Evolutionary conservation across 2,113 vertebrate species (phyloP), one percentile per base, ranked within the genome.

Genomic region (Platycercus adscitus): DNA sequence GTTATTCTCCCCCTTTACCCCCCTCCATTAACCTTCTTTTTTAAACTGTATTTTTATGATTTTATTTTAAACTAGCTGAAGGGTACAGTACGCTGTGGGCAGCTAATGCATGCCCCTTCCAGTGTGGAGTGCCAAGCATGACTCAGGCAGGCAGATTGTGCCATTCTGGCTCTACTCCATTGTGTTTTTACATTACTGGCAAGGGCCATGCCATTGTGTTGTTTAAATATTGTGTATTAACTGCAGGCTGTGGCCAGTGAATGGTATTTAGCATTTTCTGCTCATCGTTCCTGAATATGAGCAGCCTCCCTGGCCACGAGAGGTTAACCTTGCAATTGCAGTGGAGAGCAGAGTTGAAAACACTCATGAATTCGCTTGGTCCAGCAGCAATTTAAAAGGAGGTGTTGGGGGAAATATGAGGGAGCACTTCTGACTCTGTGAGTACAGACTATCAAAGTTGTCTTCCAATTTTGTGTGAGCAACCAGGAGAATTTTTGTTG

Each of bases 131-230:
- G 47, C 84, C 89, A 82, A 89, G 91, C 86, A 86, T 95, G 94
- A 97, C 95, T 96, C 89, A 81, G 81, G 78, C 92, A 86, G 85
- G 86, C 61, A 53, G 65, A 95, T 64, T 93, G 91, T 96, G 92
- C 93, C 79, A 91, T 97, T 92, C 96, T 97, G 81, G 94, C 79
- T 87, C 71, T 33, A 5, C 46, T 96, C 95, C 89, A 94, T 52
- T 95, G n/a, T 68, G 85, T 66, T 96, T 95, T 97, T 96, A 86
- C 86, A 85, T 84, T 97, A 96, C 81, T 97, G 77, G 91, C 94
- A 96, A 93, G 90, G 92, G 83, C 92, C 81, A 4, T 84, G 96
- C 93, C 96, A 96, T 97, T 96, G 96, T 97, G 92, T 94, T 96
- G 95, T 86, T 44, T 82, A 95, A 87, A 95, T 95, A 96, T 97